Conservation (phyloP, 2,113 vertebrate species). For the Miniopterus natalensis region DNA sequence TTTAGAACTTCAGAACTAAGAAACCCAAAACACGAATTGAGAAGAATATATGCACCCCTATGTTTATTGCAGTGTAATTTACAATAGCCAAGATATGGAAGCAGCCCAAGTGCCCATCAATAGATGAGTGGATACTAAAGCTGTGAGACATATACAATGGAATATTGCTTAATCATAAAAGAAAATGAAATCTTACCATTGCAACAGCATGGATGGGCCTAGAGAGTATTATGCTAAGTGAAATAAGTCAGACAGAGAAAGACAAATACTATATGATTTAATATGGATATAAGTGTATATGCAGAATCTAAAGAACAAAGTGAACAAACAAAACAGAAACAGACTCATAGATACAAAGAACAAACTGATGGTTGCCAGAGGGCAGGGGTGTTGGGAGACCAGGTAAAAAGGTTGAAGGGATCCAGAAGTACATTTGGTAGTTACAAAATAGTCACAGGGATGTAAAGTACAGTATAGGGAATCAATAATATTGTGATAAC, state of each 20-base stretch:
- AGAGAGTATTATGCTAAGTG: neutral
- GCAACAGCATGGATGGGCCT: neutral
- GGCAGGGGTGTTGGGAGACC: neutral
- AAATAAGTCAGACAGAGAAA: neutral
- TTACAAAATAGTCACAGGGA: neutral
- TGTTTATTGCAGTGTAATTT: neutral
- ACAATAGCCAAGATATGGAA: neutral
- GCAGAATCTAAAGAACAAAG: neutral
- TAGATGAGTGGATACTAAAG: neutral
- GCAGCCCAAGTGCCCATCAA: neutral
- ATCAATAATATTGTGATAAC: neutral
- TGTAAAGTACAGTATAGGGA: neutral
- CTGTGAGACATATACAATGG: neutral
- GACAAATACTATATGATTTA: neutral
- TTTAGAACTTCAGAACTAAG: neutral
- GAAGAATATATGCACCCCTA: neutral
- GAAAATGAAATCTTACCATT: neutral
- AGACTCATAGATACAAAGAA: neutral
- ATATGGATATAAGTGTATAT: neutral
- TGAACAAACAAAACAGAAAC: neutral
- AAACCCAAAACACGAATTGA: neutral
- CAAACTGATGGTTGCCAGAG: neutral
- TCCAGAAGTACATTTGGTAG: neutral
- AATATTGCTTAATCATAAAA: neutral
- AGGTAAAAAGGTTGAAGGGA: neutral